Percentiles rank a stretch among this genome's conserved stretches.
These are phyloP conservation scores for Lomographa bimaculata DNA, from an alignment of 2,888 invertebrate genomes.

Conservation along the genomic window DNA sequence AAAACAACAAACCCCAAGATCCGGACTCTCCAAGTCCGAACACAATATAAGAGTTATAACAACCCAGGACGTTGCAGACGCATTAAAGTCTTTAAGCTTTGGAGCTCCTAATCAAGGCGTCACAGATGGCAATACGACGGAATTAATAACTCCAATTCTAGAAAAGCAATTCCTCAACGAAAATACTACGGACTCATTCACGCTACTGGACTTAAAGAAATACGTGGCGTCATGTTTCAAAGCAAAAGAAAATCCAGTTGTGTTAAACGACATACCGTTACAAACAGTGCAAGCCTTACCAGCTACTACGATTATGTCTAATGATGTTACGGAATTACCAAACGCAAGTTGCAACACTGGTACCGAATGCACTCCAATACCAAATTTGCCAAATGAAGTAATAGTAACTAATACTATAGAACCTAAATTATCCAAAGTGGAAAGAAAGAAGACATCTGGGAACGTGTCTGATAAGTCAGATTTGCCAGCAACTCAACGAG, in stretches of 20 bases:
- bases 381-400: conserved; percentile 49
- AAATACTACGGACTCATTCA: conserved; percentile 46
- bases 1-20: conserved; percentile 39
- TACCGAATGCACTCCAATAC: conserved; percentile 38
- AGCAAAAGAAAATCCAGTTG: conserved; percentile 47
- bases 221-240: conserved; percentile 72
- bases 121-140: conserved; percentile 48
- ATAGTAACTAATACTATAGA: conserved; percentile 51
- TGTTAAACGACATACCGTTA: conserved; percentile 46
- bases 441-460: conserved; percentile 63
- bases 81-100: conserved; percentile 63
- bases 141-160: conserved; percentile 55
- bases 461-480: conserved; percentile 64
- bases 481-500: conserved; percentile 55
- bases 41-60: conserved; percentile 68
- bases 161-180: conserved; percentile 38
- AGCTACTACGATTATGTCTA: conserved; percentile 36
- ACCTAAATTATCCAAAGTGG: conserved; percentile 51
- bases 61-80: conserved; percentile 62
- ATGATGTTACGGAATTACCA: conserved; percentile 41
- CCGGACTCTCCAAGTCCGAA: conserved; percentile 72
- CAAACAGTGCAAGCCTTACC: conserved; percentile 44
- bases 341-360: conserved; percentile 48
- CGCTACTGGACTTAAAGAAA: conserved; percentile 62
- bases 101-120: conserved; percentile 42